These are phyloP conservation scores for Melipona bicolor DNA, from an alignment of 2,888 invertebrate genomes.

Conservation along the genomic window DNA sequence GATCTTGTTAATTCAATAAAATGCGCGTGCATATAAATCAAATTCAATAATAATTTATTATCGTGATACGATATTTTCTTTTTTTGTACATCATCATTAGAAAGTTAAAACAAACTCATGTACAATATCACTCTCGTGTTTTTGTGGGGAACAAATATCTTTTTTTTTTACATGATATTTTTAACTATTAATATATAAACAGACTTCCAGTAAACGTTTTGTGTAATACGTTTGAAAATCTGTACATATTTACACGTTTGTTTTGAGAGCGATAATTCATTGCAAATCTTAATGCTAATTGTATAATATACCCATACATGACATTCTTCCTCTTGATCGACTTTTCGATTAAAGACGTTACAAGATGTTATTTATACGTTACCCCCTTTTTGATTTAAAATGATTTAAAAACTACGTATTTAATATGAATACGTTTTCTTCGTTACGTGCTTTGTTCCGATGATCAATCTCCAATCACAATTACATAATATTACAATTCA, in stretches of 20 bases:
- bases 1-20: conserved; percentile 53
- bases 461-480: conserved; percentile 32
- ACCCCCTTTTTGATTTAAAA: conserved; percentile 51
- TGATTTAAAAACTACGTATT: conserved; percentile 48
- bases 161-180: conserved; percentile 48
- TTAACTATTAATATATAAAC: conserved; percentile 63
- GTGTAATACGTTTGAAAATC: conserved; percentile 65
- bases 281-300: conserved; percentile 55
- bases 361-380: conserved; percentile 56
- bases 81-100: conserved; percentile 61
- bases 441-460: conserved; percentile 45
- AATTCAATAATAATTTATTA: conserved; percentile 71
- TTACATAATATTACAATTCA: conserved; percentile 17
- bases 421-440: conserved; percentile 57
- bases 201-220: conserved; percentile 65
- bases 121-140: conserved; percentile 52
- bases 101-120: conserved; percentile 64
- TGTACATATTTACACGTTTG: conserved; percentile 72
- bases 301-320: conserved; percentile 65
- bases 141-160: conserved; percentile 34
- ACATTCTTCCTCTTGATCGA: conserved; percentile 57
- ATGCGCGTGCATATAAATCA: conserved; percentile 62
- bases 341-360: conserved; percentile 50
- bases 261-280: conserved; percentile 50
- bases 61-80: conserved; percentile 59